phyloP scores from a whole-genome alignment of 2,113 vertebrate genomes.

The Petrocephalus microphthalmus region DNA sequence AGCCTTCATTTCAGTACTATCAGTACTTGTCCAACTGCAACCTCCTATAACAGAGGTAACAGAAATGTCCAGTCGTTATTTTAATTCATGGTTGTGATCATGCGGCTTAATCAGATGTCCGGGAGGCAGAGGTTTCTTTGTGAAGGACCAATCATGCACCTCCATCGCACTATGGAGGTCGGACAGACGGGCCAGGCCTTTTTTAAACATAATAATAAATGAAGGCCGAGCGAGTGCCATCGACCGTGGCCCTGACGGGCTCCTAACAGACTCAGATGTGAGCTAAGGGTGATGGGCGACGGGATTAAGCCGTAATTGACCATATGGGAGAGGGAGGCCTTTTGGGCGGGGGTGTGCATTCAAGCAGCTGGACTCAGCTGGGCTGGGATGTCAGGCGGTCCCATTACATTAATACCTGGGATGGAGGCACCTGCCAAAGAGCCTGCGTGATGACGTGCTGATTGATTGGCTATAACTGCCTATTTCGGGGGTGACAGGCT shows the following conservation, averaged over 20 bases:
- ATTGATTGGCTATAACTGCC: slow-evolving; percentile 56
- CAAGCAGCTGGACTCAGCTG: slow-evolving; percentile 45
- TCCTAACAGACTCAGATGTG: background rate
- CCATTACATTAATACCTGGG: slow-evolving; percentile 42
- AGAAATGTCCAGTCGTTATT: background rate
- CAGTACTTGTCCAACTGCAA: background rate
- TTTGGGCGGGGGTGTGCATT: slow-evolving; percentile 19
- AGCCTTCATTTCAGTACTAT: background rate
- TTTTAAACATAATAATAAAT: slow-evolving; percentile 56
- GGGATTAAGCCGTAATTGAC: slow-evolving; percentile 20
- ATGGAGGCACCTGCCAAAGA: slow-evolving; percentile 51
- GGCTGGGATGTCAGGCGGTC: slow-evolving; percentile 21
- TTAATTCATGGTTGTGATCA: background rate
- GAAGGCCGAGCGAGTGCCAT: slow-evolving; percentile 50
- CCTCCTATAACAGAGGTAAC: background rate
- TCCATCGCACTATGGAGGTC: background rate
- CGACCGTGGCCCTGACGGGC: slow-evolving; percentile 39
- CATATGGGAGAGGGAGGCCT: slow-evolving; percentile 8
- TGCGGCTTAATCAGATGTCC: background rate
- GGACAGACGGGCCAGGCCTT: background rate
- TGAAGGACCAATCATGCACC: background rate
- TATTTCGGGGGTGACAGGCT: slow-evolving; percentile 19
- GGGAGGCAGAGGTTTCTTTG: background rate
- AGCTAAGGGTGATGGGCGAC: slow-evolving; percentile 19
- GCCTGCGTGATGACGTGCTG: slow-evolving; percentile 32